Percentiles rank a stretch among this genome's conserved stretches.
phyloP scores from a whole-genome alignment of 2,888 invertebrate species.

The Drosophila gaucha region DNA sequence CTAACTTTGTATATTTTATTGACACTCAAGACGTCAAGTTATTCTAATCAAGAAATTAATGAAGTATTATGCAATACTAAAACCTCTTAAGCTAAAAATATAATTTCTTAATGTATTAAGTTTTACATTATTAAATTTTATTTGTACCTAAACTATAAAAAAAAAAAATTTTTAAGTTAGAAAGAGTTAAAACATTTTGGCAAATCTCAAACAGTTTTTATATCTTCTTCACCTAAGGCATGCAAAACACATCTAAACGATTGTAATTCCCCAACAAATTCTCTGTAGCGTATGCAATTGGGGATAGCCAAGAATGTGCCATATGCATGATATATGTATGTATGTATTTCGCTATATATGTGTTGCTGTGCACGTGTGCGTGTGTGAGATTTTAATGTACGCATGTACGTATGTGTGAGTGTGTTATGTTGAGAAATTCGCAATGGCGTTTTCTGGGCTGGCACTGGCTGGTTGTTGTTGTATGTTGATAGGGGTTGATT shows the following conservation, averaged over 20 bases:
- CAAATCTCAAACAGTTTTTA: background rate
- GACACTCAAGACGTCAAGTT: too few relatives aligned
- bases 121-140: too few relatives aligned
- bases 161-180: too few relatives aligned
- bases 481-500: slow-evolving; percentile 84
- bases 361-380: slow-evolving; percentile 5
- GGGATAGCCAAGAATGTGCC: slow-evolving; percentile 23
- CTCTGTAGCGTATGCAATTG: slow-evolving; percentile 15
- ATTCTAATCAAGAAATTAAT: too few relatives aligned
- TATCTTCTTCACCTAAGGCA: background rate
- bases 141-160: too few relatives aligned
- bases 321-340: slow-evolving; percentile 25
- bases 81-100: too few relatives aligned
- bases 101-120: too few relatives aligned
- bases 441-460: slow-evolving; percentile 71
- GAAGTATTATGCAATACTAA: too few relatives aligned
- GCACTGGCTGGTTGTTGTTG: slow-evolving; percentile 73
- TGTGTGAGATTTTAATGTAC: slow-evolving; percentile 13
- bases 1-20: too few relatives aligned
- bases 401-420: slow-evolving; percentile 29
- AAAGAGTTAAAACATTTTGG: too few relatives aligned
- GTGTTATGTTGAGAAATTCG: slow-evolving; percentile 48
- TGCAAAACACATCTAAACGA: background rate
- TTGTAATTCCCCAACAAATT: background rate
- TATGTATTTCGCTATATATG: slow-evolving; percentile 4